A percentile compares a stretch with the other conserved stretches of the same genome.
These are phyloP conservation scores for Sebastiscus albofasciatus DNA, from an alignment of 2,797 vertebrate genomes.

Conservation along the genomic window DNA sequence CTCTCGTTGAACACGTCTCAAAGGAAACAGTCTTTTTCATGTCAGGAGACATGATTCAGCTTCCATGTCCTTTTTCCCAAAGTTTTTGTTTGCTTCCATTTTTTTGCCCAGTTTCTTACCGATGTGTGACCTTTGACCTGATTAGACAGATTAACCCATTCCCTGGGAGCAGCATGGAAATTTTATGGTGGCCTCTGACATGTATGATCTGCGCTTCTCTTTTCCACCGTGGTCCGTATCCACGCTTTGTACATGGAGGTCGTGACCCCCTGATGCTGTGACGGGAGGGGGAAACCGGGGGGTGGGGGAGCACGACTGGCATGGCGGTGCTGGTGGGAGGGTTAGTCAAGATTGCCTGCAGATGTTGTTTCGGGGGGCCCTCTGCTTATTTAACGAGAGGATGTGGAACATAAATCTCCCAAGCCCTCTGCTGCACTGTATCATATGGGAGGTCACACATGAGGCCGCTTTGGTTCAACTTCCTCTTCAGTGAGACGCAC, in stretches of 20 bases:
- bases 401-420: slow-evolving; percentile 77
- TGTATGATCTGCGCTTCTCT: slow-evolving; percentile 30
- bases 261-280: slow-evolving; percentile 26
- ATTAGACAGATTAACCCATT: slow-evolving; percentile 59
- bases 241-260: slow-evolving; percentile 37
- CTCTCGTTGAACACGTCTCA: not conserved
- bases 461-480: slow-evolving; percentile 41
- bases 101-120: not conserved
- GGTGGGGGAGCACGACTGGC: slow-evolving; percentile 38
- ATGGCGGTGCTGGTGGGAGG: slow-evolving; percentile 45
- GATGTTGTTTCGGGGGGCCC: slow-evolving; percentile 72
- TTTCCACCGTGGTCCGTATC: slow-evolving; percentile 26
- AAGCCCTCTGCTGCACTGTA: slow-evolving; percentile 58
- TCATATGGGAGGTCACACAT: slow-evolving; percentile 58
- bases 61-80: slow-evolving; percentile 5
- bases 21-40: slow-evolving; percentile 1
- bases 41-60: not conserved
- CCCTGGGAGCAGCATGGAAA: slow-evolving; percentile 66
- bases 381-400: slow-evolving; percentile 67
- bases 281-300: slow-evolving; percentile 4
- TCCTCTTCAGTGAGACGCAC: slow-evolving; percentile 22
- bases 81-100: slow-evolving; percentile 21
- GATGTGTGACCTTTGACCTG: slow-evolving; percentile 39
- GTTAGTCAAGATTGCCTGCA: slow-evolving; percentile 71
- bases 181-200: slow-evolving; percentile 53